A percentile compares a stretch with the other conserved stretches of the same genome.
Conservation (phyloP, 2,797 vertebrate genomes). For the Eospalax fontanierii region DNA sequence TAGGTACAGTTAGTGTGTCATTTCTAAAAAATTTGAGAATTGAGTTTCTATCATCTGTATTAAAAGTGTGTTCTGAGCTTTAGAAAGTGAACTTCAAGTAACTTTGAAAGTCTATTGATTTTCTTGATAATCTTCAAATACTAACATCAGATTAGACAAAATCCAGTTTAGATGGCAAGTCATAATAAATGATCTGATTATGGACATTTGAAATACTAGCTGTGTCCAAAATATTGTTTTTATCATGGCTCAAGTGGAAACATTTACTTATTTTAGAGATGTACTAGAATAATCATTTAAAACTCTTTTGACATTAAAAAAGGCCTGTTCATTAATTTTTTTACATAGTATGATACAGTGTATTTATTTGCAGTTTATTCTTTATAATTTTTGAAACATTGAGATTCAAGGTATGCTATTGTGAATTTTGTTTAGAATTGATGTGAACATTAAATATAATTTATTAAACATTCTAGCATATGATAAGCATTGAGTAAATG, state of each 20-base stretch:
- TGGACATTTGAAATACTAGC: slow-evolving; percentile 48
- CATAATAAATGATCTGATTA: slow-evolving; percentile 12
- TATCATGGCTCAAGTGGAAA: slow-evolving; percentile 47
- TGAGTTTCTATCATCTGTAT: slow-evolving; percentile 31
- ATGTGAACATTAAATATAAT: slow-evolving; percentile 43
- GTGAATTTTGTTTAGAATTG: slow-evolving; percentile 56
- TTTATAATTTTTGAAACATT: slow-evolving; percentile 43
- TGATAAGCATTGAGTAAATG: slow-evolving; percentile 53
- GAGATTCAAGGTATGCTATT: slow-evolving; percentile 50
- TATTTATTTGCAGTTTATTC: not conserved
- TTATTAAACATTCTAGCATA: slow-evolving; percentile 34
- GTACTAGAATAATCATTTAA: slow-evolving; percentile 39
- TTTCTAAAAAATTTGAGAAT: slow-evolving; percentile 30
- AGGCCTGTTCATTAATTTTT: not conserved
- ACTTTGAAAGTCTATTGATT: slow-evolving; percentile 43
- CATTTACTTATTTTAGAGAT: slow-evolving; percentile 44
- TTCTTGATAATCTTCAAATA: slow-evolving; percentile 61
- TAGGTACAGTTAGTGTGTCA: slow-evolving; percentile 4
- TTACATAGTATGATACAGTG: not conserved
- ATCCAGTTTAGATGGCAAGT: slow-evolving; percentile 56
- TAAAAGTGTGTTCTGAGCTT: slow-evolving; percentile 50
- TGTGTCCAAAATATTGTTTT: slow-evolving; percentile 60
- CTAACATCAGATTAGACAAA: slow-evolving; percentile 29
- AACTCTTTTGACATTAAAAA: slow-evolving; percentile 50
- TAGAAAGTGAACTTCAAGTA: slow-evolving; percentile 53